Evolutionary conservation across 2,888 invertebrate species (phyloP).

Genomic region (Epistrophe eligans): DNA sequence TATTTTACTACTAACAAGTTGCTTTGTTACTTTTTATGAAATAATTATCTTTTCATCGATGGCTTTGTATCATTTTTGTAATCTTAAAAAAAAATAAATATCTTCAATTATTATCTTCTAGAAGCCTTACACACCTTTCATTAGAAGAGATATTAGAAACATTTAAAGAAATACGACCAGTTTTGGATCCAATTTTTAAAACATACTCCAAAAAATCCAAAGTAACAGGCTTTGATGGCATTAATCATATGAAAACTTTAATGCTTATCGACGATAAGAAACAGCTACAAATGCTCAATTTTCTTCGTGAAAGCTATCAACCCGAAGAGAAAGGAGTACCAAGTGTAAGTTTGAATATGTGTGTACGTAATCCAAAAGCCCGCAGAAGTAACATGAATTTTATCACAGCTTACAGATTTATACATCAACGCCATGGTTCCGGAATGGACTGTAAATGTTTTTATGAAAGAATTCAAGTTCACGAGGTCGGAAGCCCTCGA

Average conservation of each 20-base stretch:
- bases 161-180: slow-evolving; percentile 47
- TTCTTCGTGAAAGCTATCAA: slow-evolving; percentile 61
- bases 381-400: not conserved
- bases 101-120: slow-evolving; percentile 72
- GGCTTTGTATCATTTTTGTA: not conserved
- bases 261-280: slow-evolving; percentile 77
- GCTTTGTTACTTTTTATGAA: too few relatives aligned
- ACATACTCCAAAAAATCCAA: slow-evolving; percentile 72
- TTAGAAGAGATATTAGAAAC: slow-evolving; percentile 59
- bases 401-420: slow-evolving; percentile 78
- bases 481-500: slow-evolving; percentile 78
- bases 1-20: too few relatives aligned
- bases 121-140: slow-evolving; percentile 65
- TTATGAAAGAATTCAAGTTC: slow-evolving; percentile 80
- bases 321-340: slow-evolving; percentile 64
- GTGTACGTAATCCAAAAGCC: not conserved
- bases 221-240: slow-evolving; percentile 70
- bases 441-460: slow-evolving; percentile 80
- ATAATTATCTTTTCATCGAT: not conserved
- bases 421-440: slow-evolving; percentile 81
- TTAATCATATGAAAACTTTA: slow-evolving; percentile 78
- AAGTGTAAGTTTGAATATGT: slow-evolving; percentile 51
- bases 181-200: slow-evolving; percentile 76
- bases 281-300: slow-evolving; percentile 78
- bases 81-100: slow-evolving; percentile 27